Percentiles rank a stretch among this genome's conserved stretches.
phyloP scores from a whole-genome alignment of 2,113 vertebrate species.

The Raphicerus campestris region DNA sequence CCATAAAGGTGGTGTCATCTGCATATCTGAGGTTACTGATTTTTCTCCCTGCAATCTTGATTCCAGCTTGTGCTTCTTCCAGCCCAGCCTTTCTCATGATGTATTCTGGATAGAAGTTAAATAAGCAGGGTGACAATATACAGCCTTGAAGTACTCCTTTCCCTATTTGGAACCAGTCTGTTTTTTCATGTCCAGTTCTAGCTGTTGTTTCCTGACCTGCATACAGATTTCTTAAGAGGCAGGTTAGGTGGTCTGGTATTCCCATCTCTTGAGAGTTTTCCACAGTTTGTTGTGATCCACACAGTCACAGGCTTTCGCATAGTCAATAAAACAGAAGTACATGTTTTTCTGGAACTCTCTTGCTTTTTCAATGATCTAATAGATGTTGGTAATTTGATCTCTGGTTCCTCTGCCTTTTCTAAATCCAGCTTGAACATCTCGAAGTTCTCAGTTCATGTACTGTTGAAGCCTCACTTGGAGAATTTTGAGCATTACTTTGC shows the following conservation, averaged over 20 bases:
- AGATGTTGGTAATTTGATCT: neutral
- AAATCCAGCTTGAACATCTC: neutral
- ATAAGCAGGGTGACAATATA: neutral
- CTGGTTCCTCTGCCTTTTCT: neutral
- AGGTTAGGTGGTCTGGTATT: neutral
- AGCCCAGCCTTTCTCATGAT: neutral
- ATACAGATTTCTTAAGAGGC: neutral
- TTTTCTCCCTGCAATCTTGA: neutral
- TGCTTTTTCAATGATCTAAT: neutral
- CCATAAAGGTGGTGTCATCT: neutral
- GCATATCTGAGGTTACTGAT: neutral
- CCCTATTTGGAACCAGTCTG: neutral
- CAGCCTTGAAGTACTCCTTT: neutral
- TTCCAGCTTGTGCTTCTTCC: neutral
- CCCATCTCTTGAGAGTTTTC: neutral
- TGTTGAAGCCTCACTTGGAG: neutral
- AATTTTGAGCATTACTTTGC: neutral
- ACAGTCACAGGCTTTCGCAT: neutral
- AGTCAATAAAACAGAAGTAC: neutral
- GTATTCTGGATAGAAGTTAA: neutral
- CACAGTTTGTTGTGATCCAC: neutral
- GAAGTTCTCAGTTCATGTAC: neutral
- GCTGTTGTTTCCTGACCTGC: neutral
- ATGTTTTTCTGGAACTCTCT: neutral
- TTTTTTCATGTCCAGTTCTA: neutral